These are phyloP conservation scores for Diploptera punctata DNA, from an alignment of 2,888 invertebrate species.

Conservation along the genomic window DNA sequence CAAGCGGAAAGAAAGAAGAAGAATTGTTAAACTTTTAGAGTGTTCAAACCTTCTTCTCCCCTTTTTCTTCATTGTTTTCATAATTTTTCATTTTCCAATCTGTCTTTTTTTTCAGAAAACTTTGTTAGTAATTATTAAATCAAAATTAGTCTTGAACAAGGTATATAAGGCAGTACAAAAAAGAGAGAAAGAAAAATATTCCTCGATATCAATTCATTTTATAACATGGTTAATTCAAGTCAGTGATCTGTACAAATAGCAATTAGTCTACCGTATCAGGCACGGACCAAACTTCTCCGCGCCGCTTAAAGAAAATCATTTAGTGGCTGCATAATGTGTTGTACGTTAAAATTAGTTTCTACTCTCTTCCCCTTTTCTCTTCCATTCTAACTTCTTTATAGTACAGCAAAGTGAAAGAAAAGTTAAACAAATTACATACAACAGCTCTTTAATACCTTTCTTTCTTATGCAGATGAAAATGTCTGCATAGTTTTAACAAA, in stretches of 20 bases:
- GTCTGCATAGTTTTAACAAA: too few species aligned
- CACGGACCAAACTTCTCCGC: slow-evolving; percentile 24
- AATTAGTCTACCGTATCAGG: slow-evolving; percentile 35
- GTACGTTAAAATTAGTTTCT: neutral
- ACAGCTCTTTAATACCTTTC: too few species aligned
- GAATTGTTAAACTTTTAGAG: slow-evolving; percentile 24
- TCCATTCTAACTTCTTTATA: neutral
- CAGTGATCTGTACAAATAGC: slow-evolving; percentile 40
- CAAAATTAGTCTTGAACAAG: slow-evolving; percentile 52
- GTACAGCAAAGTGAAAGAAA: neutral
- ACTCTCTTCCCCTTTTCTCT: neutral
- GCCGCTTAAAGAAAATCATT: slow-evolving; percentile 35
- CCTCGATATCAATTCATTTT: slow-evolving; percentile 42
- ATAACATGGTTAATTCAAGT: slow-evolving; percentile 40
- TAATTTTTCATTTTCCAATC: slow-evolving; percentile 42
- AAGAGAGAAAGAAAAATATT: slow-evolving; percentile 28
- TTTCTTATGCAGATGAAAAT: too few species aligned
- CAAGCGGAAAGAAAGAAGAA: slow-evolving; percentile 9
- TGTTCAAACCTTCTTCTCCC: slow-evolving; percentile 33
- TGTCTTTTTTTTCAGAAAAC: slow-evolving; percentile 4
- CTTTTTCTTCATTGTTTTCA: slow-evolving; percentile 41
- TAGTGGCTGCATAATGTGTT: slow-evolving; percentile 30
- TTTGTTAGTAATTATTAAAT: slow-evolving; percentile 53
- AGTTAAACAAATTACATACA: too few species aligned
- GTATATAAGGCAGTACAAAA: slow-evolving; percentile 17